These are phyloP conservation scores for Tachysurus vachellii DNA, from an alignment of 2,113 vertebrate species.

Conservation along the genomic window DNA sequence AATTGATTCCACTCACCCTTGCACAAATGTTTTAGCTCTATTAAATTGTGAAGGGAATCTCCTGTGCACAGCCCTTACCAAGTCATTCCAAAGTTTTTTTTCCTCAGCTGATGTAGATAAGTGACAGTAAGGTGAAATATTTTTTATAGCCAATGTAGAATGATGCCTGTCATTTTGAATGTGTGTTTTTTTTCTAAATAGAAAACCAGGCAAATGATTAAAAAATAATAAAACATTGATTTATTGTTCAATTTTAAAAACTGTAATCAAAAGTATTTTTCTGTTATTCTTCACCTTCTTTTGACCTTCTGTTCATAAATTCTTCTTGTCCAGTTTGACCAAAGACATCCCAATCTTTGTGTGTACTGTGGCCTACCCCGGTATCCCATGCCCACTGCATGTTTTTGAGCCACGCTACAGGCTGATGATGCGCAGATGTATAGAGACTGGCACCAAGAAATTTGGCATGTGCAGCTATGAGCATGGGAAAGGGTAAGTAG, in stretches of 20 bases:
- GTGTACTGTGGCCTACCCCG: conserved; percentile 87
- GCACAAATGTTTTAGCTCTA: background rate
- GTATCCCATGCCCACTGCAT: conserved; percentile 83
- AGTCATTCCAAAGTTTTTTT: background rate
- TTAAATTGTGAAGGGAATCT: background rate
- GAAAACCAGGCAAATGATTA: background rate
- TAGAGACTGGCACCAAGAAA: conserved; percentile 85
- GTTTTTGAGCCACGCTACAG: conserved; percentile 89
- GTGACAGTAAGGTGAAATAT: too few species aligned
- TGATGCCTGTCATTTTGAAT: background rate
- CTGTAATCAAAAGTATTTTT: background rate
- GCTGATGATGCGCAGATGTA: conserved; percentile 89
- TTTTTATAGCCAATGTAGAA: background rate
- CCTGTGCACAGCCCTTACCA: too few species aligned
- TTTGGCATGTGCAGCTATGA: conserved; percentile 92
- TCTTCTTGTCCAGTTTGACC: conserved; percentile 72
- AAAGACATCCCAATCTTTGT: conserved; percentile 88
- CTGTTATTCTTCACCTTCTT: background rate
- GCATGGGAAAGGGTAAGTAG: conserved; percentile 80
- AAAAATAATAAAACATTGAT: background rate
- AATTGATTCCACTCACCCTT: background rate
- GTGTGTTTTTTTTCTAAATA: background rate
- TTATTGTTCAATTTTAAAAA: background rate
- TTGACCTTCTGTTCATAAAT: background rate
- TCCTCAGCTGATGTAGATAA: too few species aligned